Conservation (phyloP, 2,797 vertebrate genomes). For the Mormyrus proboscirostris region DNA sequence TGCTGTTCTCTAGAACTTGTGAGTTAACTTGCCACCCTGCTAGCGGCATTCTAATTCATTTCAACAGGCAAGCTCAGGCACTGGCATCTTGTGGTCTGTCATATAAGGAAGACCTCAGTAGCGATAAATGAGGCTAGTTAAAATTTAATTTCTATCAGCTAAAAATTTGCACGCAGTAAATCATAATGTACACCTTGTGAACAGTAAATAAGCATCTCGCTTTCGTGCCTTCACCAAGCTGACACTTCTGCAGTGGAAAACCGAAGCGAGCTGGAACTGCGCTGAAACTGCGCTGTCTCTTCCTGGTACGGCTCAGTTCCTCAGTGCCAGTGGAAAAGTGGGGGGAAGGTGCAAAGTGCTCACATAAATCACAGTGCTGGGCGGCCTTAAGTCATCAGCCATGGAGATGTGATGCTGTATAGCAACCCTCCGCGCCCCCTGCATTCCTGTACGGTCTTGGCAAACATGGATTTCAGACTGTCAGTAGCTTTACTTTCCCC, state of each 20-base stretch:
- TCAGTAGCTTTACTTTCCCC: background rate
- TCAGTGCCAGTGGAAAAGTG: background rate
- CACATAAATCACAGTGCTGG: background rate
- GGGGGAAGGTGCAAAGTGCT: background rate
- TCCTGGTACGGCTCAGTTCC: background rate
- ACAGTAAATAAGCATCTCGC: background rate
- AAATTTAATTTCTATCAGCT: background rate
- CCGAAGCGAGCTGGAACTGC: background rate
- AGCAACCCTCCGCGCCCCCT: background rate
- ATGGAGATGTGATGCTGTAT: background rate
- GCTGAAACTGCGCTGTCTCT: background rate
- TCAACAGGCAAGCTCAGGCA: background rate
- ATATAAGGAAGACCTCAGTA: background rate
- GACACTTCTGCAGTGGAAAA: background rate
- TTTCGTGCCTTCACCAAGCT: background rate
- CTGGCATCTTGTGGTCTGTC: background rate
- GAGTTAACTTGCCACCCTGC: background rate
- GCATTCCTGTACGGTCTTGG: background rate
- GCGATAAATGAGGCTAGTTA: background rate
- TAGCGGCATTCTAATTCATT: background rate
- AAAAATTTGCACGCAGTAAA: background rate
- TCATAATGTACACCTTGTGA: background rate
- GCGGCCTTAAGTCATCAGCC: background rate
- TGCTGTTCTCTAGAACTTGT: background rate
- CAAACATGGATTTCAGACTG: background rate